A percentile compares a stretch with the other conserved stretches of the same genome.
Conservation (phyloP, 2,888 invertebrate genomes). For the Plagiodera versicolora region DNA sequence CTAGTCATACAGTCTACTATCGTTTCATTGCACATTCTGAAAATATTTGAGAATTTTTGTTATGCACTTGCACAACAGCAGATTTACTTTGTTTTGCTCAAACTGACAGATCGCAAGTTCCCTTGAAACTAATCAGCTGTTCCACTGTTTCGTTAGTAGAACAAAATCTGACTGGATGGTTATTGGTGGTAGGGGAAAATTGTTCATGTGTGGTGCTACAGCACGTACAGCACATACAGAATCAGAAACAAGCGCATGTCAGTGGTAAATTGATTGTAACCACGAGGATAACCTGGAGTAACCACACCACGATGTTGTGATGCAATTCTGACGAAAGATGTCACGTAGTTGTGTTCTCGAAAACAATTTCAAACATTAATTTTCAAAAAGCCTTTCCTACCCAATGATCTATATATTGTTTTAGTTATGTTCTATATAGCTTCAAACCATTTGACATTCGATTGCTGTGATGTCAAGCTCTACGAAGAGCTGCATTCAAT, state of each 20-base stretch:
- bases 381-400: too few species aligned
- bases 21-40: slow-evolving; percentile 43
- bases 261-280: background rate
- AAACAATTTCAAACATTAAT: too few species aligned
- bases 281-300: too few species aligned
- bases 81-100: slow-evolving; percentile 28
- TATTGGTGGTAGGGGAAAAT: background rate
- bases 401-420: too few species aligned
- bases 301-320: too few species aligned
- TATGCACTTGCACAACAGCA: slow-evolving; percentile 31
- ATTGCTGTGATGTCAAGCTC: too few species aligned
- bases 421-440: too few species aligned
- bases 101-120: slow-evolving; percentile 41
- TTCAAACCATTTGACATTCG: too few species aligned
- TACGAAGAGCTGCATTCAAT: too few species aligned
- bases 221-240: background rate
- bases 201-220: too few species aligned
- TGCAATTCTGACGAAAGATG: too few species aligned
- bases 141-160: slow-evolving; percentile 8
- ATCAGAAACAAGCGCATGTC: background rate
- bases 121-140: slow-evolving; percentile 47
- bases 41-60: slow-evolving; percentile 30
- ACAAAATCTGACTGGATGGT: background rate
- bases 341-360: too few species aligned
- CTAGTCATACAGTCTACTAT: slow-evolving; percentile 37